phyloP scores from a whole-genome alignment of 2,888 invertebrate genomes.

The Epirrita christyi region DNA sequence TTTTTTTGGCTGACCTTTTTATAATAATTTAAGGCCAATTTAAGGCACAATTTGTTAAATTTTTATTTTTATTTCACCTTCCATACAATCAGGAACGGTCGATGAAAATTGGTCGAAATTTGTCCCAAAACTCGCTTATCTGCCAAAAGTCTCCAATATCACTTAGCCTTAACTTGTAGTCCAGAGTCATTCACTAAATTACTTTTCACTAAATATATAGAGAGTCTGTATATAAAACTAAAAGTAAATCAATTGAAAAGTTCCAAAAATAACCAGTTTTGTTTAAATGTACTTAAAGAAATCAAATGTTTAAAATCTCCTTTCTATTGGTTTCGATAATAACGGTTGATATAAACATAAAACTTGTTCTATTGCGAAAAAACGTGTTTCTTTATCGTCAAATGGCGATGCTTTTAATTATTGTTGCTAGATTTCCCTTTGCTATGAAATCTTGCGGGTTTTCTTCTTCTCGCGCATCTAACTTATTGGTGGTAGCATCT shows the following conservation, averaged over 20 bases:
- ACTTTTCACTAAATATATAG: conserved; percentile 80
- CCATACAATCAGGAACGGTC: conserved; percentile 71
- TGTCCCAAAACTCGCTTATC: conserved; percentile 66
- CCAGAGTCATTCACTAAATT: conserved; percentile 81
- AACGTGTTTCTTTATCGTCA: conserved; percentile 85
- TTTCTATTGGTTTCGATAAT: conserved; percentile 84
- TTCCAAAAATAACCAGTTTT: conserved; percentile 85
- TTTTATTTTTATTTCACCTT: conserved; percentile 69
- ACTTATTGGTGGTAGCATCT: conserved; percentile 70
- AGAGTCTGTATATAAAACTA: conserved; percentile 82
- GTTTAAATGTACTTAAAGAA: conserved; percentile 84
- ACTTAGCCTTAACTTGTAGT: conserved; percentile 79
- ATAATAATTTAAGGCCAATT: conserved; percentile 85
- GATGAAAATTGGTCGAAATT: conserved; percentile 82
- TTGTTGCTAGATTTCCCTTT: conserved; percentile 73
- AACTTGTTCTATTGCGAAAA: conserved; percentile 86
- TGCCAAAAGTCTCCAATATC: conserved; percentile 79
- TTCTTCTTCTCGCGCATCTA: conserved; percentile 80
- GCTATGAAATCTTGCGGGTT: conserved; percentile 77
- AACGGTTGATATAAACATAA: conserved; percentile 85
- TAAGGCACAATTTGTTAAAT: conserved; percentile 79
- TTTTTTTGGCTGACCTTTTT: conserved; percentile 81
- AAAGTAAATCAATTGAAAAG: conserved; percentile 79
- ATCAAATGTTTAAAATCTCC: conserved; percentile 80
- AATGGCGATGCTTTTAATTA: conserved; percentile 79